phyloP scores from a whole-genome alignment of 1,140 invertebrate species.

The Teleogryllus occipitalis region DNA sequence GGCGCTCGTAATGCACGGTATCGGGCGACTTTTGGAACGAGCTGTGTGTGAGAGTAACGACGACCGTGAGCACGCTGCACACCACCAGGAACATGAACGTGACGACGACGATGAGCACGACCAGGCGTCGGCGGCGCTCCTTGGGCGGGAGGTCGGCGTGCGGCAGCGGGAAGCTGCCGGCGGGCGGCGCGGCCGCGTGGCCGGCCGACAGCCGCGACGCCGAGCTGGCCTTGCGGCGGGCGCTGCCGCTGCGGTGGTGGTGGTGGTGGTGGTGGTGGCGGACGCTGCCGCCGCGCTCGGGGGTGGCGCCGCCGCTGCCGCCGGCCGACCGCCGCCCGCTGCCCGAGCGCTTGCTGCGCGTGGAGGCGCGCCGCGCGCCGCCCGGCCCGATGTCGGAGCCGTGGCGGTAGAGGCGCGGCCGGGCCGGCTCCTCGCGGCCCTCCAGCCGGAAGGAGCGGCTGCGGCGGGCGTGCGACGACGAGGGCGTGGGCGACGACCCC shows the following conservation, averaged over 20 bases:
- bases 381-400: not conserved
- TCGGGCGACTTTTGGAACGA: slow-evolving; percentile 30
- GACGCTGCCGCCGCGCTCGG: not conserved
- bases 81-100: slow-evolving; percentile 58
- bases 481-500: not conserved
- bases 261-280: not conserved
- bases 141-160: slow-evolving; percentile 24
- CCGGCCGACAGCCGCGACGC: not conserved
- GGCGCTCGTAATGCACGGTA: too few relatives aligned
- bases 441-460: too few relatives aligned
- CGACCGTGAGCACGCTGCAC: slow-evolving; percentile 57
- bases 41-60: slow-evolving; percentile 59
- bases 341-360: too few relatives aligned
- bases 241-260: not conserved
- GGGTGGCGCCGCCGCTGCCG: too few relatives aligned
- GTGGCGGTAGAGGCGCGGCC: not conserved
- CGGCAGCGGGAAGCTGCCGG: not conserved
- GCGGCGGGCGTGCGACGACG: not conserved
- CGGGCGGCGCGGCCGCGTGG: not conserved
- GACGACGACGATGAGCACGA: slow-evolving; percentile 53
- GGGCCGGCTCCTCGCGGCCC: not conserved
- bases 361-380: too few relatives aligned
- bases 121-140: slow-evolving; percentile 50
- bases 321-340: not conserved
- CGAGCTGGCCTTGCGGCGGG: not conserved